phyloP scores from a whole-genome alignment of 2,888 invertebrate species.

The Heliconius aoede region DNA sequence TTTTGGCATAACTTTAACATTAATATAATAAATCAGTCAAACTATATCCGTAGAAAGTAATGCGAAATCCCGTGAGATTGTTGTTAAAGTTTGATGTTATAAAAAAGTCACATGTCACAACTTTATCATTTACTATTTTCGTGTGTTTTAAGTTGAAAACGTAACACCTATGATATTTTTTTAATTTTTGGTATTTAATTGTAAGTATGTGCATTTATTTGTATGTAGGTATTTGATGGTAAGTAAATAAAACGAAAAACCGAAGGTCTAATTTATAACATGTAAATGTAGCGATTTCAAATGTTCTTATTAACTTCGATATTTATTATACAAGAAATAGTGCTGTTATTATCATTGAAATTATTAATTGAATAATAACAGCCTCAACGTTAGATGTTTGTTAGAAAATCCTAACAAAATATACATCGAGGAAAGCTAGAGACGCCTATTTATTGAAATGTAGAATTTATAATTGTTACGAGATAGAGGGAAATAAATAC shows the following conservation, averaged over 20 bases:
- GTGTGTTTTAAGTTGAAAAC: neutral
- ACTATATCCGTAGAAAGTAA: constrained; percentile 36
- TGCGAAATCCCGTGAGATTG: constrained; percentile 13
- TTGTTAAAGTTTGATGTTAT: neutral
- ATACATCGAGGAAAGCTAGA: constrained; percentile 43
- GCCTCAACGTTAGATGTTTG: constrained; percentile 37
- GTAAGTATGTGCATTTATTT: neutral
- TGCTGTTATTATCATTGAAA: constrained; percentile 35
- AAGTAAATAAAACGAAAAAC: neutral
- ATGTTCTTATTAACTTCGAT: neutral
- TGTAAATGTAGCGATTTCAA: neutral
- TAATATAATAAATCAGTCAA: constrained; percentile 15
- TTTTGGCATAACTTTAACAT: neutral
- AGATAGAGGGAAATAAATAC: constrained; percentile 17
- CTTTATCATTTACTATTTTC: too few relatives aligned
- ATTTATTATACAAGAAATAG: constrained; percentile 14
- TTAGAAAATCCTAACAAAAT: constrained; percentile 45
- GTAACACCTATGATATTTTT: neutral
- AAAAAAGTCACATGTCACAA: neutral
- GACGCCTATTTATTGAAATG: constrained; percentile 31
- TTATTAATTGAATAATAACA: constrained; percentile 42
- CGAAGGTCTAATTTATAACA: too few relatives aligned
- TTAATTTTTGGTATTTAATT: neutral
- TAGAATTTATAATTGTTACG: constrained; percentile 21
- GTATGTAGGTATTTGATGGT: neutral